phyloP scores from a whole-genome alignment of 2,888 invertebrate species.

The Tridacna gigas region DNA sequence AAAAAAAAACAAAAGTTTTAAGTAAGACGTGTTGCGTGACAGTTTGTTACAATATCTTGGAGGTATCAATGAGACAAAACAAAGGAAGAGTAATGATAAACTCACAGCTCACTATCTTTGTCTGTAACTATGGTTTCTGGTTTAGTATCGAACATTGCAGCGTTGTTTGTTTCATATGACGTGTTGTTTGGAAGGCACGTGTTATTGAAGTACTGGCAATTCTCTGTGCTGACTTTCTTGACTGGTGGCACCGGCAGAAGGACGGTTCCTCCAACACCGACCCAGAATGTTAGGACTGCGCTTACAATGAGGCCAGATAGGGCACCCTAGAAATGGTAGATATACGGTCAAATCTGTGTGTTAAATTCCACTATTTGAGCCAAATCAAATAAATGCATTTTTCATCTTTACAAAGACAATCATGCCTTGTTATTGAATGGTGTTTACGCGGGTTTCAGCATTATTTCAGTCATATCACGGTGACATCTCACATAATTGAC shows the following conservation, averaged over 20 bases:
- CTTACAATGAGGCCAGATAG: conserved; percentile 68
- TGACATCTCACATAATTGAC: too few species aligned
- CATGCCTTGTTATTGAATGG: too few species aligned
- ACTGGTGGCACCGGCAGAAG: conserved; percentile 64
- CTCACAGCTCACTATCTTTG: conserved; percentile 41
- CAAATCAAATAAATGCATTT: too few species aligned
- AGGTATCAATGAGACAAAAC: too few species aligned
- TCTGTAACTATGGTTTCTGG: conserved; percentile 11
- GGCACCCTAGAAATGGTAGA: conserved; percentile 64
- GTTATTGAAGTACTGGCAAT: conserved; percentile 59
- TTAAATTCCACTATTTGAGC: too few species aligned
- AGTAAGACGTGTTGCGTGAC: too few species aligned
- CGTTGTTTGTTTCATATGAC: conserved; percentile 11
- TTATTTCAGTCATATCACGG: too few species aligned
- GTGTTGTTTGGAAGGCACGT: conserved; percentile 37
- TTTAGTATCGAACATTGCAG: neutral
- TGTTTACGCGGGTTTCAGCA: too few species aligned
- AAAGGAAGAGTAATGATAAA: neutral
- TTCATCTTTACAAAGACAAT: too few species aligned
- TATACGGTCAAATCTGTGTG: too few species aligned
- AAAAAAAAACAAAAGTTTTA: too few species aligned
- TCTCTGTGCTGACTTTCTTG: conserved; percentile 58
- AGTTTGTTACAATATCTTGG: too few species aligned
- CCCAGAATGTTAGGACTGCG: conserved; percentile 74
- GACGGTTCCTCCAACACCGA: conserved; percentile 75